Conservation (phyloP, 2,113 vertebrate genomes). For the Chiloscyllium plagiosum region DNA sequence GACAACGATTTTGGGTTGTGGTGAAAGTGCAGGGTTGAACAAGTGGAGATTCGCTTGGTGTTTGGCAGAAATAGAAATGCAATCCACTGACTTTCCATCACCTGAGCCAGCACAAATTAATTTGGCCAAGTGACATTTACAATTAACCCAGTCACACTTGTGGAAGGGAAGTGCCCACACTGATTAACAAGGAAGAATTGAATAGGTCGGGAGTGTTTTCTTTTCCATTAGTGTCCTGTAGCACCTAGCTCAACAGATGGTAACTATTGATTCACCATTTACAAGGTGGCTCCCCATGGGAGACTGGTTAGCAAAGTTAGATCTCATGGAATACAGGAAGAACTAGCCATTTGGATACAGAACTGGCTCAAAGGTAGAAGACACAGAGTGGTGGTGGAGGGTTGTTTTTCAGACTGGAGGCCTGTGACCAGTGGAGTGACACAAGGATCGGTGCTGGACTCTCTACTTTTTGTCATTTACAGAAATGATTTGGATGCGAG, state of each 20-base stretch:
- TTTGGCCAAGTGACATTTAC: not conserved
- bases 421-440: too few relatives aligned
- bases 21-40: not conserved
- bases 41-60: too few relatives aligned
- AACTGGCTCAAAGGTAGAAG: too few relatives aligned
- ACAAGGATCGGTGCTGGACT: too few relatives aligned
- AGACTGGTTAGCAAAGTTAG: too few relatives aligned
- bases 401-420: too few relatives aligned
- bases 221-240: not conserved
- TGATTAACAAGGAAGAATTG: not conserved
- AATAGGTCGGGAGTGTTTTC: not conserved
- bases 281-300: not conserved
- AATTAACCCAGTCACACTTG: not conserved
- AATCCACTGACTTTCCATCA: not conserved
- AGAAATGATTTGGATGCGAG: too few relatives aligned
- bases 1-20: too few relatives aligned
- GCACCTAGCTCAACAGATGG: not conserved
- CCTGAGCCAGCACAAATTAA: not conserved
- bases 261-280: not conserved
- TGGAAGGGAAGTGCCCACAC: not conserved
- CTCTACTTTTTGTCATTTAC: too few relatives aligned
- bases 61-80: not conserved
- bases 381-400: too few relatives aligned
- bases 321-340: too few relatives aligned
- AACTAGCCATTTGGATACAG: too few relatives aligned